Conservation (phyloP, 2,797 vertebrate genomes). For the Argyrosomus regius region DNA sequence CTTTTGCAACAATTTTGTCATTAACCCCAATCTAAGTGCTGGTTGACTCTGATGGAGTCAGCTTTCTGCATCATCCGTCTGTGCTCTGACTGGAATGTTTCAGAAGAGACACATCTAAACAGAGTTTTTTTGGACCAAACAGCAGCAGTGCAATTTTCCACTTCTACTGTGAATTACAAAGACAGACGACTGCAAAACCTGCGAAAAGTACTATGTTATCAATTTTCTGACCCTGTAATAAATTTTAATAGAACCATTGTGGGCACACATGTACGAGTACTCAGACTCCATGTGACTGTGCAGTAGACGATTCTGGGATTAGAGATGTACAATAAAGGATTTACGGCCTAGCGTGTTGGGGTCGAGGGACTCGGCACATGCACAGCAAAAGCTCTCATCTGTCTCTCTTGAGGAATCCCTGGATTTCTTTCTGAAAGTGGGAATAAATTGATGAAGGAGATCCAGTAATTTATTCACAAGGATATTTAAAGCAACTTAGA, state of each 20-base stretch:
- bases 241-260: constrained; percentile 1
- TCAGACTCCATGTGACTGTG: constrained; percentile 2
- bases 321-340: constrained; percentile 11
- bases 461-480: constrained; percentile 41
- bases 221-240: constrained; percentile 11
- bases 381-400: neutral
- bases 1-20: constrained; percentile 21
- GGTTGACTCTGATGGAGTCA: neutral
- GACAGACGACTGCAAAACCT: neutral
- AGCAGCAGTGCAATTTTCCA: constrained; percentile 4
- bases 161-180: constrained; percentile 10
- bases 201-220: neutral
- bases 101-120: constrained; percentile 3
- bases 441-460: constrained; percentile 7
- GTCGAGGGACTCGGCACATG: neutral
- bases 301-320: constrained; percentile 7
- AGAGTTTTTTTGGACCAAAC: neutral
- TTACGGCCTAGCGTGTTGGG: neutral
- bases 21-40: constrained; percentile 2
- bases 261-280: neutral
- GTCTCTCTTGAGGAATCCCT: constrained; percentile 34
- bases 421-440: constrained; percentile 20
- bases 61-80: neutral
- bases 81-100: neutral
- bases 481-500: constrained; percentile 35